Base-by-base conservation (phyloP, 2,113 vertebrate genomes). In the Colossoma macropomum region DNA sequence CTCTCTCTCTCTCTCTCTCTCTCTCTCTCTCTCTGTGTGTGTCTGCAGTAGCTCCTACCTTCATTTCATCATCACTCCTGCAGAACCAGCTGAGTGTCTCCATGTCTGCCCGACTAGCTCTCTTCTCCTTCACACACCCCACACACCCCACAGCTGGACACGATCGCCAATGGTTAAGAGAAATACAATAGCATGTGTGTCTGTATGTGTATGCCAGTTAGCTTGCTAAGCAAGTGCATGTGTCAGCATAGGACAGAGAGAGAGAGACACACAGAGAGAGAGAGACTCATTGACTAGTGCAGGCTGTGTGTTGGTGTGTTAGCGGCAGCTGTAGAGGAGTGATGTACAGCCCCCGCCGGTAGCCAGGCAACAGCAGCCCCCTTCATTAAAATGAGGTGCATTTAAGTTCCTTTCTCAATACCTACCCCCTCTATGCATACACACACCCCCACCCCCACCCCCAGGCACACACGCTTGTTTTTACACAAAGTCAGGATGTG, bases 291-390 rank as follows among this genome's bases (percentile, higher is more conserved):
- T 62, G 66, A 90, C 87, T 83, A 89, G 88, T 77, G 62, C 59
- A 86, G 82, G 75, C 83, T 90, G 75, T 62, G 19, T 25, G 19
- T 28, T 32, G 30, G 65, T 83, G 84, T 87, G 83, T 70, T 82
- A 91, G 73, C 32, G 85, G 77, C 88, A 76, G 71, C 71, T 74
- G 86, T 65, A 79, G 68, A 80, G 77, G 69, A 84, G 84, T 81
- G 77, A 21, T 71, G 76, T 86, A 11, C 50, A 0, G 82, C 79
- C 82, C 85, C 45, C 75, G 88, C 59, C 86, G 91, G 92, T 90
- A 93, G 84, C 89, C 89, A 92, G 91, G 91, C 91, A 95, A 93
- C 91, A 92, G 83, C 77, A 89, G 86, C 78, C 85, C 66, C 91
- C 89, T 91, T 83, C 86, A 87, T 88, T 89, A 87, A 75, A 84